Conservation (phyloP, 92 coral and sea anemone genomes). For the Epizoanthus ramosus region DNA sequence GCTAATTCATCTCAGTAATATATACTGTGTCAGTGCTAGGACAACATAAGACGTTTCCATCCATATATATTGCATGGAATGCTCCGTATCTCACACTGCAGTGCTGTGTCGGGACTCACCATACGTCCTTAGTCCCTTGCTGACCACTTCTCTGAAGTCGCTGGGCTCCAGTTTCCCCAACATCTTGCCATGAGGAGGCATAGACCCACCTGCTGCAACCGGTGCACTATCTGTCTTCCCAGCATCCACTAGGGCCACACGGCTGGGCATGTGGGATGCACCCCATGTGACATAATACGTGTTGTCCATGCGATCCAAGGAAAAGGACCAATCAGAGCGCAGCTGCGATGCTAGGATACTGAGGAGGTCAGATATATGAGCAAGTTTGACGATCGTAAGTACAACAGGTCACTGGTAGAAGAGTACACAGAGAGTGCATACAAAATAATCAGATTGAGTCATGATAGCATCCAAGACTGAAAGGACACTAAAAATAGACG, state of each 20-base stretch:
- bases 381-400: not conserved
- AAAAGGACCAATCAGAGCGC: constrained; percentile 98
- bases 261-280: constrained; percentile 66
- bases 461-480: no score
- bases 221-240: constrained; percentile 71
- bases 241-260: constrained; percentile 55
- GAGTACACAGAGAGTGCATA: no score
- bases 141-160: constrained; percentile 93
- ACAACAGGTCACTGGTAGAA: not conserved
- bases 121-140: constrained; percentile 92
- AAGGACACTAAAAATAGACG: no score
- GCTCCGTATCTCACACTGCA: not conserved
- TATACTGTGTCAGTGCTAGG: no score
- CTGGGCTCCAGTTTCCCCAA: constrained; percentile 87
- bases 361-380: constrained; percentile 3
- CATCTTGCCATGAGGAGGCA: constrained; percentile 85
- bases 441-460: no score
- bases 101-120: constrained; percentile 47
- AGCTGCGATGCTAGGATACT: constrained; percentile 93
- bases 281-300: constrained; percentile 99
- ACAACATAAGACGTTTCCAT: no score
- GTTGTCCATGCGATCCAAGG: constrained; percentile 86
- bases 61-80: no score
- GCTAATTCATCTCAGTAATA: no score
- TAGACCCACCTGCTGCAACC: constrained; percentile 61